Conservation (phyloP, 1,140 invertebrate genomes). For the Rhynchophorus ferrugineus region DNA sequence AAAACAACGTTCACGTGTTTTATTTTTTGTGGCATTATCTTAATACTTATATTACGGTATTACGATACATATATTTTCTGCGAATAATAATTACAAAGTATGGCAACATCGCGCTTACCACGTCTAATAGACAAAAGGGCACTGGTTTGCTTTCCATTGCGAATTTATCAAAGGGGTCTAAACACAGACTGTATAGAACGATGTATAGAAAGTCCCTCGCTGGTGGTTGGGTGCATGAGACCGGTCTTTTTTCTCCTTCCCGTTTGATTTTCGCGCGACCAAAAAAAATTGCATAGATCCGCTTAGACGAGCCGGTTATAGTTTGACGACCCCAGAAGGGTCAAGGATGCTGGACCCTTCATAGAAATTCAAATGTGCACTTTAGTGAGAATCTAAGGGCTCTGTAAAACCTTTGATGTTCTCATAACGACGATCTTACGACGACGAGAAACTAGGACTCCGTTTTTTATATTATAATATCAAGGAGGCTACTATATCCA, state of each 20-base stretch:
- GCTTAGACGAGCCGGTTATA: neutral
- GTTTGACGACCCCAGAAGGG: neutral
- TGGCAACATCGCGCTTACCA: conserved; percentile 1
- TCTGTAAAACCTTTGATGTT: no score
- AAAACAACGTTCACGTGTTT: no score
- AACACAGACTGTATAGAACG: conserved; percentile 6
- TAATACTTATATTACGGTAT: no score
- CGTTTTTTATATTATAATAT: no score
- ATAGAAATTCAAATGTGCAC: neutral
- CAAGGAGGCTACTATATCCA: no score
- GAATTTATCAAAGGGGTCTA: conserved; percentile 23
- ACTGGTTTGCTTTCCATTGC: conserved; percentile 21
- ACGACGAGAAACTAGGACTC: no score
- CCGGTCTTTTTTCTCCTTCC: neutral
- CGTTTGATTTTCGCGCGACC: neutral
- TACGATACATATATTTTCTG: no score
- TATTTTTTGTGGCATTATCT: no score
- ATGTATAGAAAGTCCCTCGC: conserved; percentile 7
- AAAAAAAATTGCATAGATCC: neutral
- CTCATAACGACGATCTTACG: no score
- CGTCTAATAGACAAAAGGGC: conserved; percentile 26
- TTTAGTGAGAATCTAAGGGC: no score
- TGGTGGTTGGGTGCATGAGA: neutral
- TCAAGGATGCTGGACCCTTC: neutral
- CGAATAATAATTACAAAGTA: neutral